phyloP scores from a whole-genome alignment of 1,140 invertebrate species.

The Zeugodacus cucurbitae region DNA sequence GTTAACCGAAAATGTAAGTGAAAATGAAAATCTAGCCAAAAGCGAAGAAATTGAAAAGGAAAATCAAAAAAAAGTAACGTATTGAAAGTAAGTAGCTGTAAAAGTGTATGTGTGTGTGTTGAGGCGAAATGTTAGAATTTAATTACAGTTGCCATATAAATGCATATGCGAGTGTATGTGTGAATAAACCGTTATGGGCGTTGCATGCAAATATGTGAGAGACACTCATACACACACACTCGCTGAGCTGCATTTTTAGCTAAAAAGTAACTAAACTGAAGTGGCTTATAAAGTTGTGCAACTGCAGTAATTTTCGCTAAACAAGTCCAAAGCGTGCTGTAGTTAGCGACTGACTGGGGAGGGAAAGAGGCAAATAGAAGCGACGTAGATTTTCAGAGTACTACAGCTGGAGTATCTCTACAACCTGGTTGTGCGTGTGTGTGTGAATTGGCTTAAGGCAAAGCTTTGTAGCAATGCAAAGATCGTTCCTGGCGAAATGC shows the following conservation, averaged over 20 bases:
- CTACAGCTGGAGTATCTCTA: neutral
- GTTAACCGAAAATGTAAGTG: neutral
- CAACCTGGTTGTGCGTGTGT: neutral
- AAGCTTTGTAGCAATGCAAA: neutral
- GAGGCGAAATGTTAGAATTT: neutral
- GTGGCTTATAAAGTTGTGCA: slow-evolving; percentile 27
- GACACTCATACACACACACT: neutral
- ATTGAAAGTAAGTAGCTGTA: neutral
- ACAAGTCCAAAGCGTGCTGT: neutral
- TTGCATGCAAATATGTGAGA: neutral
- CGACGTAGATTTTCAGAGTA: neutral
- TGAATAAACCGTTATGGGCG: neutral
- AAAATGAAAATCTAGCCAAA: neutral
- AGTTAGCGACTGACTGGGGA: neutral
- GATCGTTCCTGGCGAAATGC: neutral
- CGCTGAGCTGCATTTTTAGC: too few relatives aligned
- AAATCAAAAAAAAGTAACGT: neutral
- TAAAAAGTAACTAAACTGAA: neutral
- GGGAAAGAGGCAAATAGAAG: neutral
- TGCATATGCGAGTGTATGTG: neutral
- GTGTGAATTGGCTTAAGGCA: neutral
- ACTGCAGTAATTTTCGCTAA: slow-evolving; percentile 11
- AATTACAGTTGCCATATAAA: neutral
- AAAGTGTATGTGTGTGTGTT: neutral
- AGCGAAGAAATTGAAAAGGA: neutral